phyloP scores from a whole-genome alignment of 2,113 vertebrate genomes.

The Calcarius ornatus region DNA sequence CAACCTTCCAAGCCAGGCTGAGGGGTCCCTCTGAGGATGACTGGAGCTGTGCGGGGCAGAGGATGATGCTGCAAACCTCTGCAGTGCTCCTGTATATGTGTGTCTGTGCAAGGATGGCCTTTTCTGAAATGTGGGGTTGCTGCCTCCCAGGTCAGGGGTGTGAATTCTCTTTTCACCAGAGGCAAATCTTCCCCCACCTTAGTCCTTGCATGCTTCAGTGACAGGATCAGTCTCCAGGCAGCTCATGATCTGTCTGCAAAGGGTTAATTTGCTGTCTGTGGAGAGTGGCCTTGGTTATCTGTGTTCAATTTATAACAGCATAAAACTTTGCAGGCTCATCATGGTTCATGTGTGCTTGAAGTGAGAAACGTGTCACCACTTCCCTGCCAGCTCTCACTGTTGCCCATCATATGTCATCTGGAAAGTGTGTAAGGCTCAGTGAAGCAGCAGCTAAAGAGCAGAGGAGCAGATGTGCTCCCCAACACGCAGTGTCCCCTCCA shows the following conservation, averaged over 20 bases:
- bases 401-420: not conserved
- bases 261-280: not conserved
- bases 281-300: not conserved
- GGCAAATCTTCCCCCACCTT: not conserved
- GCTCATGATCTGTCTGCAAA: not conserved
- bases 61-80: not conserved
- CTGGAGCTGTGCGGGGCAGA: not conserved
- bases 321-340: not conserved
- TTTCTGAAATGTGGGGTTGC: not conserved
- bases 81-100: rapidly evolving
- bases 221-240: not conserved
- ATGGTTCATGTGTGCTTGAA: not conserved
- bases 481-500: not conserved
- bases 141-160: rapidly evolving
- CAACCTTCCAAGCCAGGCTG: not conserved
- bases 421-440: not conserved
- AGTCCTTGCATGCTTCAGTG: not conserved
- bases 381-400: not conserved
- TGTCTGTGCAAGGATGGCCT: not conserved
- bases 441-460: not conserved
- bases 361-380: not conserved
- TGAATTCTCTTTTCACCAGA: not conserved
- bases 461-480: not conserved
- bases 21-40: not conserved
- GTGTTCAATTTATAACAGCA: not conserved